Base-by-base conservation (phyloP, 2,888 invertebrate species). In the Rotaria socialis region DNA sequence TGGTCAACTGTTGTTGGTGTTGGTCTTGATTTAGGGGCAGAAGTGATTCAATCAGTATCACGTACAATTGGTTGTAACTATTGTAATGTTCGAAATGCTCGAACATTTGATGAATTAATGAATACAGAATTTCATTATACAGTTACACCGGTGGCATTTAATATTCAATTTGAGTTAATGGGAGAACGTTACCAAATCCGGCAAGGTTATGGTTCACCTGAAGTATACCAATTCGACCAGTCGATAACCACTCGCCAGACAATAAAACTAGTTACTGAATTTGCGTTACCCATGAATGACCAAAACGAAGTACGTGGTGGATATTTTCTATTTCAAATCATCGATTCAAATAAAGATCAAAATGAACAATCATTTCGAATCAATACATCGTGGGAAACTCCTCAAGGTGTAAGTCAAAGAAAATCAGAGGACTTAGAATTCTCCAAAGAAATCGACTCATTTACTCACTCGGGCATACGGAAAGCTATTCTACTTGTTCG, bases 1-100 rank as follows among this genome's bases (percentile, higher is more conserved):
- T 60, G 60, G 60, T 60, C 60, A 60, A 60, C 60, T 11, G 60
- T 60, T 60, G 60, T 60, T 27, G 60, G 60, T 60, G 60, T 60
- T 60, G 60, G 60, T 27, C 60, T 60, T 60, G 60, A 60, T 60
- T 60, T 60, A 60, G 60, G 60, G 0, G 7, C n/a, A 5, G 27
- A 60, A 27, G 60, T 60, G 2, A 60, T 60, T 60, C 60, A 60
- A 60, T 27, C 60, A 60, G 60, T 60, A 27, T 27, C n/a, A 27
- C 11, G 8, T 2, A 60, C 60, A 27, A 27, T 27, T 60, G 60
- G 60, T 27, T 60, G 60, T 60, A 60, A 60, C 27, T 60, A 60
- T 60, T 60, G 60, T n/a, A 60, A 60, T 60, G 60, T 60, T 60
- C 60, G 60, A 60, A 27, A n/a, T 27, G 27, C 60, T 27, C n/a